Conservation (phyloP, 2,888 invertebrate species). For the Azorinus chamasolen region DNA sequence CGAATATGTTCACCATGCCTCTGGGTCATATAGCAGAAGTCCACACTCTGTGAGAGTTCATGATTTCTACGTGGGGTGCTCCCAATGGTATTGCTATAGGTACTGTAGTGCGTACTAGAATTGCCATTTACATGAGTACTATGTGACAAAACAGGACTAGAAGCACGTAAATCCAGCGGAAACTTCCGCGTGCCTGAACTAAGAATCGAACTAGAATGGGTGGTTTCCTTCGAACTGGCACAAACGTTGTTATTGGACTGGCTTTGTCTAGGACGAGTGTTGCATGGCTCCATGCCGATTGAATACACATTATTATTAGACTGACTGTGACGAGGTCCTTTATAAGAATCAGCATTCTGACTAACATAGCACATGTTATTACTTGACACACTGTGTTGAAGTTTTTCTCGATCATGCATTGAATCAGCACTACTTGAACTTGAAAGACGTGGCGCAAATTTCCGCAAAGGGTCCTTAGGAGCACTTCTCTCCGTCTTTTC, state of each 20-base stretch:
- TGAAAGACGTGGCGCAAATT: constrained; percentile 73
- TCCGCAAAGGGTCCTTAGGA: constrained; percentile 69
- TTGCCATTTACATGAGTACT: constrained; percentile 35
- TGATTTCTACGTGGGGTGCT: constrained; percentile 69
- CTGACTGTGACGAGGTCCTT: constrained; percentile 42
- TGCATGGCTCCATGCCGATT: constrained; percentile 35
- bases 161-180: constrained; percentile 48
- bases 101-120: constrained; percentile 28
- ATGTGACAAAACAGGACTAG: constrained; percentile 62
- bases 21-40: constrained; percentile 71
- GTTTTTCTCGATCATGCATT: constrained; percentile 57
- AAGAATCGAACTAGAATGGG: constrained; percentile 8
- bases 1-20: constrained; percentile 70
- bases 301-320: constrained; percentile 60
- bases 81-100: constrained; percentile 63
- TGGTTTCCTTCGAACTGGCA: constrained; percentile 46
- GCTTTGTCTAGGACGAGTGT: constrained; percentile 34
- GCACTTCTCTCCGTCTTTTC: constrained; percentile 44
- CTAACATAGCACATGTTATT: constrained; percentile 42
- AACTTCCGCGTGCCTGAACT: constrained; percentile 38
- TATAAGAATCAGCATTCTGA: constrained; percentile 9
- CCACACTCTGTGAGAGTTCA: constrained; percentile 78
- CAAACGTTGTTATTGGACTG: constrained; percentile 53
- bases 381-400: constrained; percentile 51
- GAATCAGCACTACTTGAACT: constrained; percentile 79